Conservation (phyloP, 2,113 vertebrate genomes). For the Mirounga angustirostris region DNA sequence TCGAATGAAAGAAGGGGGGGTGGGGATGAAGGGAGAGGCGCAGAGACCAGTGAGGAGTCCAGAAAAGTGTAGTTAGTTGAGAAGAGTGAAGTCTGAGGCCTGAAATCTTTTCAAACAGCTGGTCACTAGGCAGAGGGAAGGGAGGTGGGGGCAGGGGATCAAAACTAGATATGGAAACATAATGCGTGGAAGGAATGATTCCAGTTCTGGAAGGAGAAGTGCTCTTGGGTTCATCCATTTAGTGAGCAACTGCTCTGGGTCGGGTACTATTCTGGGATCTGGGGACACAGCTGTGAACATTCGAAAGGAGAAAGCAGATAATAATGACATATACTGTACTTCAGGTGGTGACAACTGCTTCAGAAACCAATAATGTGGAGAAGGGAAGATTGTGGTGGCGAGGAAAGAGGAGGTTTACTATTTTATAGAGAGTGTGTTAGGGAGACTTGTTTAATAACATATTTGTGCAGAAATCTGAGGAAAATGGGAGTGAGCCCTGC, state of each 20-base stretch:
- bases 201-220: neutral
- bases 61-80: constrained; percentile 43
- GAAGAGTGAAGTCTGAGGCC: neutral
- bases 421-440: neutral
- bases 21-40: neutral
- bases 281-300: neutral
- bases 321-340: neutral
- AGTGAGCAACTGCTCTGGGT: constrained; percentile 23
- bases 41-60: neutral
- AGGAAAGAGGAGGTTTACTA: neutral
- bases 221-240: neutral
- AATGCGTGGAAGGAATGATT: neutral
- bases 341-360: neutral
- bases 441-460: constrained; percentile 20
- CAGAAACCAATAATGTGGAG: neutral
- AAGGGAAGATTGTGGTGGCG: neutral
- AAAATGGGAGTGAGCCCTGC: neutral
- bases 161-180: neutral
- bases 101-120: constrained; percentile 43
- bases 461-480: constrained; percentile 25
- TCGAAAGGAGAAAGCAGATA: constrained; percentile 16
- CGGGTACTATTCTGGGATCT: neutral
- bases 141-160: neutral
- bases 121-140: neutral
- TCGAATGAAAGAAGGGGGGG: constrained; percentile 53